phyloP scores from a whole-genome alignment of 2,113 vertebrate genomes.

The Calidris pugnax region DNA sequence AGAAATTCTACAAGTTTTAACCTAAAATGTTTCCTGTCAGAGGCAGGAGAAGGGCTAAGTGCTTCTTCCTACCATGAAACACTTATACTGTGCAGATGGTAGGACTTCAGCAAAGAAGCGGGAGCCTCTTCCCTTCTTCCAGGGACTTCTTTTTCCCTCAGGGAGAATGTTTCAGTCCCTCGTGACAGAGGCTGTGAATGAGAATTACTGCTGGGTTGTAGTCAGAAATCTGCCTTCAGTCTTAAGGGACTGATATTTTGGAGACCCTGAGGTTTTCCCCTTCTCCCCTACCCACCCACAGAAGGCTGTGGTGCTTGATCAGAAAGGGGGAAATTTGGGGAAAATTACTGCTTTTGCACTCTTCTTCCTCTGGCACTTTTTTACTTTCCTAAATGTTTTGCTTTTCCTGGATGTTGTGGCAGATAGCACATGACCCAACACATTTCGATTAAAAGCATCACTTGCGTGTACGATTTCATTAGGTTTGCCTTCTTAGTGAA shows the following conservation, averaged over 20 bases:
- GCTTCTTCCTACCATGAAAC: neutral
- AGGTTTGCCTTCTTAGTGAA: neutral
- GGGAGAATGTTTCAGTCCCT: neutral
- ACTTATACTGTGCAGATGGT: neutral
- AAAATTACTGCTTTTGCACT: slow-evolving; percentile 14
- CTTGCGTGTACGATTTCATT: neutral
- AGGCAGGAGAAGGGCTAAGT: neutral
- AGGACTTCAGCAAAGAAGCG: neutral
- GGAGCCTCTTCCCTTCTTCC: neutral
- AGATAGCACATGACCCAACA: slow-evolving; percentile 29
- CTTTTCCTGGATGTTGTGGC: neutral
- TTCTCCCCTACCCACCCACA: neutral
- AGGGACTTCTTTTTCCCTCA: neutral
- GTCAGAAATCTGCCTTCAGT: neutral
- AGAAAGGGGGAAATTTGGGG: neutral
- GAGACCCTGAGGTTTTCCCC: neutral
- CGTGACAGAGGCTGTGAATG: neutral
- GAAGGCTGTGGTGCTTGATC: neutral
- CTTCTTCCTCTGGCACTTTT: slow-evolving; percentile 39
- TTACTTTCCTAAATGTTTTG: slow-evolving; percentile 17
- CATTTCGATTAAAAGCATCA: neutral
- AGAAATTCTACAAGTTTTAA: neutral
- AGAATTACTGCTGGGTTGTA: neutral
- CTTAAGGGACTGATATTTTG: neutral
- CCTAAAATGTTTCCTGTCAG: neutral